phyloP scores from a whole-genome alignment of 1,140 invertebrate genomes.

The Sesamia nonagrioides region DNA sequence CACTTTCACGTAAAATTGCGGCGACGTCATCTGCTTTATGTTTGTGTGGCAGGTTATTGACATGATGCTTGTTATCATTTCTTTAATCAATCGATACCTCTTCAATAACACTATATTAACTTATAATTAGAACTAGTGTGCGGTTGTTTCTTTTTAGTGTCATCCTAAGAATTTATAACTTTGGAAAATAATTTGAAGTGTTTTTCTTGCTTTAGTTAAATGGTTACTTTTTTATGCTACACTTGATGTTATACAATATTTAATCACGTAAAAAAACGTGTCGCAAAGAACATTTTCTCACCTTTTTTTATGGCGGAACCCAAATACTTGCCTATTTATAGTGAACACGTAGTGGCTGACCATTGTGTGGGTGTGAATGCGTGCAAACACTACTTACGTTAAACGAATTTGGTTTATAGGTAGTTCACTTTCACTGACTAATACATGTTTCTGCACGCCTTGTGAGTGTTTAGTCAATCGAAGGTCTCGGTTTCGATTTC shows the following conservation, averaged over 20 bases:
- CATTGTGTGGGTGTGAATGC: constrained; percentile 38
- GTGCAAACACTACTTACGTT: constrained; percentile 36
- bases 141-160: no score
- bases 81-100: not conserved
- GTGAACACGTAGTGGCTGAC: constrained; percentile 14
- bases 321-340: constrained; percentile 33
- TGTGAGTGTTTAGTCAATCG: constrained; percentile 30
- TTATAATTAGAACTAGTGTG: not conserved
- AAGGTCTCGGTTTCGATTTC: constrained; percentile 37
- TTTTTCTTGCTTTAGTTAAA: no score
- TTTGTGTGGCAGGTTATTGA: not conserved
- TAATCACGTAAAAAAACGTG: not conserved
- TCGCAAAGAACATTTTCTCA: not conserved
- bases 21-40: not conserved
- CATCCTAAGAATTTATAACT: not conserved
- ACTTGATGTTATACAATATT: constrained; percentile 19
- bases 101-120: not conserved
- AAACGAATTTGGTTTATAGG: constrained; percentile 40
- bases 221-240: not conserved
- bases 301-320: not conserved
- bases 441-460: constrained; percentile 44
- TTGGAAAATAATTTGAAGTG: no score
- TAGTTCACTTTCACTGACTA: constrained; percentile 47
- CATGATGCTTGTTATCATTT: not conserved
- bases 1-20: constrained; percentile 37